Conservation (phyloP, 92 coral and sea anemone species). For the Virgularia gustaviana region DNA sequence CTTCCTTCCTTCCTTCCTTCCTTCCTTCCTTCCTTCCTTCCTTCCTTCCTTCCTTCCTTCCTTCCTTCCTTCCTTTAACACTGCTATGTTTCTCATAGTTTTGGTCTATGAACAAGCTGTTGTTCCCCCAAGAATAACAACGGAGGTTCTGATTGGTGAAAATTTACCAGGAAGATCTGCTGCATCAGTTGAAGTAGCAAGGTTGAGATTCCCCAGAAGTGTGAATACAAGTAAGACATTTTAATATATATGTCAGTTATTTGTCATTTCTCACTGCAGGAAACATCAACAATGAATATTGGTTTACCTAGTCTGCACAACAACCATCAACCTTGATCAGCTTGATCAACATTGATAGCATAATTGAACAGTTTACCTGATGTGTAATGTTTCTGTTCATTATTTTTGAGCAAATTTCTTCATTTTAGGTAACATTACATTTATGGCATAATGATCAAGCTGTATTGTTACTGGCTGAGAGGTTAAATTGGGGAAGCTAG, state of each 20-base stretch:
- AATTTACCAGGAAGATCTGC: background rate
- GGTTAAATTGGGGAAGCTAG: too few relatives aligned
- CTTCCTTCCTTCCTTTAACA: background rate
- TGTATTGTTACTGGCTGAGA: too few relatives aligned
- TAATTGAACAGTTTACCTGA: too few relatives aligned
- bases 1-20: too few relatives aligned
- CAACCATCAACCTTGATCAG: too few relatives aligned
- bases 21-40: background rate
- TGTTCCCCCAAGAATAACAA: too few relatives aligned
- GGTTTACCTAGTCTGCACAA: too few relatives aligned
- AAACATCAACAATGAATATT: too few relatives aligned
- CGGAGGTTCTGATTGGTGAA: slow-evolving; percentile 20
- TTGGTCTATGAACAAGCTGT: slow-evolving; percentile 15
- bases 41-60: background rate
- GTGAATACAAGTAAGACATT: slow-evolving; percentile 4
- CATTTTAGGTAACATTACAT: too few relatives aligned
- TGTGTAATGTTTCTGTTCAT: background rate
- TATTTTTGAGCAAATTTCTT: background rate
- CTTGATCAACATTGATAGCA: too few relatives aligned
- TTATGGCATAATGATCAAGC: too few relatives aligned
- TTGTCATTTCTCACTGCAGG: too few relatives aligned
- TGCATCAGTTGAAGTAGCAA: background rate
- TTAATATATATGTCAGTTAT: background rate
- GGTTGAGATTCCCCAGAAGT: slow-evolving; percentile 30
- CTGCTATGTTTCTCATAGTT: slow-evolving; percentile 26